Base-by-base conservation (phyloP, 2,113 vertebrate genomes). In the Mobula hypostoma region DNA sequence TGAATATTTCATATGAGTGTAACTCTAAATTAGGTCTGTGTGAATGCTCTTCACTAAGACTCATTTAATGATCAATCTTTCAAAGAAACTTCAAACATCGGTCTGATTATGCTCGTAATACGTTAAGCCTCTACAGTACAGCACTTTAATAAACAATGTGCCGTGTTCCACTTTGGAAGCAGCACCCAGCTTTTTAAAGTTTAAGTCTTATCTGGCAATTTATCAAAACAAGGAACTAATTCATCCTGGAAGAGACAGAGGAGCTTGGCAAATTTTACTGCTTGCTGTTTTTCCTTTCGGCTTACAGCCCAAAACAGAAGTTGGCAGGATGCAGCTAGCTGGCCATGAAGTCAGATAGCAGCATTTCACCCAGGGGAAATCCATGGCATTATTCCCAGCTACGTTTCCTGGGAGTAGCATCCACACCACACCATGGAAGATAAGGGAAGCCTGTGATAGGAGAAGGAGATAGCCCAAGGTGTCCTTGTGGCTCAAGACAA, bases 61-160 rank as follows among this genome's bases (percentile, higher is more conserved):
- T 93, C 27, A 93, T 93, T 93, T 93, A 74, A 74, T 11, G 70
- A 93, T 74, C 91, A 93, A 40, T 93, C 70, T 74, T 74, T 70
- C 40, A 15, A 14, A 56, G 68, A 74, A 93, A 74, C 68, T 7
- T 14, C 21, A 21, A 48, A 58, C 66, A 61, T 36, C n/a, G 32
- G 14, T 15, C 29, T n/a, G 21, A 36, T 29, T 68, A 19, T 48
- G 11, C 24, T 93, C 29, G 24, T 14, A 72, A 76, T 72, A n/a
- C 11, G 21, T 92, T 72, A 92, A 21, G 6, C 36, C 36, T 70
- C 66, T 24, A 2, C 14, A 0, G 27, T 90, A 32, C 87, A 83
- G 80, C 80, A 85, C 48, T 2, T 32, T 29, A 66, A n/a, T 63
- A 7, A 68, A 90, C 61, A 32, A 66, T 17, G 56, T 56, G 82